Conservation (phyloP, 2,797 vertebrate genomes). For the Brotula barbata region DNA sequence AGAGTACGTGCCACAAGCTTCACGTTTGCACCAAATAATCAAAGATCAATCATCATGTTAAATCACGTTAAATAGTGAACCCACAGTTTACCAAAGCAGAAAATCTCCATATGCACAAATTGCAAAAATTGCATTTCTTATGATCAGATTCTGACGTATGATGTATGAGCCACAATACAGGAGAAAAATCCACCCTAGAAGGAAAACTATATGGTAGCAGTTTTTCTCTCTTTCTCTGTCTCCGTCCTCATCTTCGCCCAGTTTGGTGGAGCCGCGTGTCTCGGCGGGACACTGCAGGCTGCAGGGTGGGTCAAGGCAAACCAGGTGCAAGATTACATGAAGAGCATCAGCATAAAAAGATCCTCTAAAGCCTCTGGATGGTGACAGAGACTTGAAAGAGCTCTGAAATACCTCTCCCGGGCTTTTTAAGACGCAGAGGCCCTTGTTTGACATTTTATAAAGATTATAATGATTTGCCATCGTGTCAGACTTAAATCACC, state of each 20-base stretch:
- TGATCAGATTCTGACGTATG: no score
- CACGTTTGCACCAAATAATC: no score
- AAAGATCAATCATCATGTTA: no score
- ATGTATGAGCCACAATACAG: no score
- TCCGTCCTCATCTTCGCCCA: slow-evolving; percentile 21
- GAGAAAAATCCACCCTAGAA: no score
- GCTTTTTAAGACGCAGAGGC: neutral
- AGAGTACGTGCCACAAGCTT: no score
- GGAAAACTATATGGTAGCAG: no score
- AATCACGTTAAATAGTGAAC: no score
- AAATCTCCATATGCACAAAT: no score
- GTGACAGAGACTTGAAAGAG: slow-evolving; percentile 35
- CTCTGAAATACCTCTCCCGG: slow-evolving; percentile 7
- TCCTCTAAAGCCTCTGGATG: slow-evolving; percentile 34
- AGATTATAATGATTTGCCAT: slow-evolving; percentile 26
- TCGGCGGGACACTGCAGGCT: slow-evolving; percentile 17
- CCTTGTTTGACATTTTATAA: slow-evolving; percentile 18
- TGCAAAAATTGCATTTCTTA: no score
- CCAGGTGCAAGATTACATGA: slow-evolving; percentile 41
- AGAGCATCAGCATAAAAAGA: slow-evolving; percentile 27
- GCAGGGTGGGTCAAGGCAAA: slow-evolving; percentile 24
- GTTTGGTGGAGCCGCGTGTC: slow-evolving; percentile 12
- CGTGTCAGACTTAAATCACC: neutral
- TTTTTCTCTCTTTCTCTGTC: neutral
- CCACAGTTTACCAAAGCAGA: no score